phyloP scores from a whole-genome alignment of 2,113 vertebrate genomes.

The Odobenus rosmarus region DNA sequence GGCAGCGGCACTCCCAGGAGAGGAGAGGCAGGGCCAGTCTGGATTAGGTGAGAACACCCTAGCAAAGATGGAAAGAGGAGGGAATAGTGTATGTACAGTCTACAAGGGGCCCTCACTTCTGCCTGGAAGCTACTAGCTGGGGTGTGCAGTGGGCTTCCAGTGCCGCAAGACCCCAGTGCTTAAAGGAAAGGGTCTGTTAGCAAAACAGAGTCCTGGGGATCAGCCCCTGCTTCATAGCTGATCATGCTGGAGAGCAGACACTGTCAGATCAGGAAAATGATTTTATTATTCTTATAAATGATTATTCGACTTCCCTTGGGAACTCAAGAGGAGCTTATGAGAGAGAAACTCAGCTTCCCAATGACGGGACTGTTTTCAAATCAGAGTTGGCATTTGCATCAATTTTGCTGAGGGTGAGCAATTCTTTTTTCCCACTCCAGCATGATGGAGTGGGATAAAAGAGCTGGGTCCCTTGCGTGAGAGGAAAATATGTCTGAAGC shows the following conservation, averaged over 20 bases:
- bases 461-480: neutral
- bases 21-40: neutral
- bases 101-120: neutral
- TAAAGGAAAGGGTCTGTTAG: neutral
- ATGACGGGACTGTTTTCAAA: constrained; percentile 67
- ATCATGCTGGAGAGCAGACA: neutral
- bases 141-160: neutral
- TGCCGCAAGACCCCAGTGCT: neutral
- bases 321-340: constrained; percentile 49
- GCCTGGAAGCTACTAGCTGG: neutral
- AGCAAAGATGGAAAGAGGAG: neutral
- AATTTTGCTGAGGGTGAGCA: constrained; percentile 47
- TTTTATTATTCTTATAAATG: constrained; percentile 75
- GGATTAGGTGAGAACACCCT: neutral
- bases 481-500: constrained; percentile 36
- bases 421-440: constrained; percentile 40
- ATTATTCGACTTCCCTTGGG: constrained; percentile 64
- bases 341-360: constrained; percentile 61
- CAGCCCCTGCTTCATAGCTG: neutral
- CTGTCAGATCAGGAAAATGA: constrained; percentile 29
- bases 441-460: constrained; percentile 30
- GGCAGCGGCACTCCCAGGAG: neutral
- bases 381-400: constrained; percentile 71
- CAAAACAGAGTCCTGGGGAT: neutral
- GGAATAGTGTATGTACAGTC: too few relatives aligned